Percentiles rank a stretch among this genome's conserved stretches.
phyloP scores from a whole-genome alignment of 2,113 vertebrate genomes.

The Plestiodon gilberti region DNA sequence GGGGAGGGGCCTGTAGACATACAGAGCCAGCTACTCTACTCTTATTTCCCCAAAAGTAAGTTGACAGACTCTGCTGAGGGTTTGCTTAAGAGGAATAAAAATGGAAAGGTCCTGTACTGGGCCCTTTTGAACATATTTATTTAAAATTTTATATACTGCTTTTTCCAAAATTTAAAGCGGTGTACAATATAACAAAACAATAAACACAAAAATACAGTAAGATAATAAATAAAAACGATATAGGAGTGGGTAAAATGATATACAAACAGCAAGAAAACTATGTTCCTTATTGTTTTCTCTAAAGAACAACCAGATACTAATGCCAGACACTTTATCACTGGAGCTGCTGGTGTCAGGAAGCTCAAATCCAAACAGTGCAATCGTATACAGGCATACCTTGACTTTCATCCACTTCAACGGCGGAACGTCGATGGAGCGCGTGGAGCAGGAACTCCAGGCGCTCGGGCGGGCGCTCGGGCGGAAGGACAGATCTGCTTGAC shows the following conservation, averaged over 20 bases:
- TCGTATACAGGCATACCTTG: no score
- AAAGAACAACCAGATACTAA: not conserved
- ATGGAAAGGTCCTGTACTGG: not conserved
- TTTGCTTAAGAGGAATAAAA: not conserved
- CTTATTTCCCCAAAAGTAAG: not conserved
- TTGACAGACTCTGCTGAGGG: not conserved
- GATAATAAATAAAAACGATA: no score
- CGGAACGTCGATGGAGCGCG: no score
- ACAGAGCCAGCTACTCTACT: not conserved
- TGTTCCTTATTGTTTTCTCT: not conserved
- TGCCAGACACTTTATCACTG: not conserved
- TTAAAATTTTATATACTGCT: not conserved
- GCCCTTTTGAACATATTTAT: not conserved
- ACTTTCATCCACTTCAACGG: no score
- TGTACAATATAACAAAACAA: no score
- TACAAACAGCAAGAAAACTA: no score
- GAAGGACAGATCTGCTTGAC: no score
- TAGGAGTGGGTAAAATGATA: no score
- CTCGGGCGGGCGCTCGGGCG: no score
- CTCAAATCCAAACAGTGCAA: not conserved
- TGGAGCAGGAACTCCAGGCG: no score
- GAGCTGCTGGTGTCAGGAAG: not conserved
- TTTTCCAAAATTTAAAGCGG: no score
- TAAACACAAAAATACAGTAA: no score
- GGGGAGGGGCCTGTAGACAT: not conserved